Base-by-base conservation (phyloP, 2,113 vertebrate genomes). In the Psilopsiagon aymara region DNA sequence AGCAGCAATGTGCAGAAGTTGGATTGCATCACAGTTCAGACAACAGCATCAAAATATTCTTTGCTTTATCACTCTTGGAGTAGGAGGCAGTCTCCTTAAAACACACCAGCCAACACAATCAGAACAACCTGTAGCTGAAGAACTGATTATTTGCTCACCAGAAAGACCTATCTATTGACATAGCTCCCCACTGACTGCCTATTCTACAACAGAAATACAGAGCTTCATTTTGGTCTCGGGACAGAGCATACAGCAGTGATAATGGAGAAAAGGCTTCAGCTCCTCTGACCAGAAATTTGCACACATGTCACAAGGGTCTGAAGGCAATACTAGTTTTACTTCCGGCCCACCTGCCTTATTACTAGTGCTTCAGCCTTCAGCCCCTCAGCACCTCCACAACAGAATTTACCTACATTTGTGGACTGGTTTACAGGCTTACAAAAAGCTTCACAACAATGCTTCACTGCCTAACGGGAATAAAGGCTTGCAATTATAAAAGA, bases 331-430 rank as follows among this genome's bases (percentile, higher is more conserved):
- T 7, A 59, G 13, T 33, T 69, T 73, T 53, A 41, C 13, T 16
- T 73, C 39, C 47, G 35, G 29, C 14, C 27, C 33, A 10, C 28
- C 43, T 52, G 29, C 55, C 57, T 37, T 67, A 28, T 21, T 86
- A n/a, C 37, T 55, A 15, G 24, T 79, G n/a, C n/a, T 82, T 71
- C 52, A 67, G 76, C 35, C 37, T 46, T 41, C 39, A 62, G 4
- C 7, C 16, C 16, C 11, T 28, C 11, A 28, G 5, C 14, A 64
- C 5, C 3, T 6, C 29, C 11, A 19, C 17, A 1, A 12, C 5
- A 85, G 27, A 82, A 41, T 69, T 55, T 74, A 64, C 18, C 28
- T 41, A 44, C 17, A 7, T 17, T 55, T 85, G 27, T 28, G 57
- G 29, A 78, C 25, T 60, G 12, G 19, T 10, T 82, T 77, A 23